phyloP scores from a whole-genome alignment of 1,140 invertebrate species.

The Trichogramma pretiosum region DNA sequence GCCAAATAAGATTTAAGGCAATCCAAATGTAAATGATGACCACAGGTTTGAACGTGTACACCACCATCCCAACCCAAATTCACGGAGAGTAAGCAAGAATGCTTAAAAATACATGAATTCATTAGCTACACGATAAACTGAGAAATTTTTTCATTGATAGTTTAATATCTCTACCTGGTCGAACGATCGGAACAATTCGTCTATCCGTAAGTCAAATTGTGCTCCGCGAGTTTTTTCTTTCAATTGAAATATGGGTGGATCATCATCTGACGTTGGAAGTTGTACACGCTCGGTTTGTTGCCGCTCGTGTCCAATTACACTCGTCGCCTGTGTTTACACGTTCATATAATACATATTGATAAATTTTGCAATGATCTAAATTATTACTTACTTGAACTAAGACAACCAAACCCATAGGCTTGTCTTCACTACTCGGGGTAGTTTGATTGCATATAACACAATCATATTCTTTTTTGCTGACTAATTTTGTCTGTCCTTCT shows the following conservation, averaged over 20 bases:
- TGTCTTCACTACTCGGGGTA: conserved; percentile 70
- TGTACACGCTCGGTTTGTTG: conserved; percentile 50
- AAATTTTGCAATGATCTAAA: too few relatives aligned
- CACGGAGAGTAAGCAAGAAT: conserved; percentile 66
- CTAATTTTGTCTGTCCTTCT: conserved; percentile 42
- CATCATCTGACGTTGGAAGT: conserved; percentile 60
- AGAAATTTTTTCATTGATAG: too few relatives aligned
- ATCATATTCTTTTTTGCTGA: conserved; percentile 74
- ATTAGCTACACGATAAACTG: too few relatives aligned
- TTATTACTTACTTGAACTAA: conserved; percentile 62
- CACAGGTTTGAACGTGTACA: conserved; percentile 91
- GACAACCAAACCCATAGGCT: conserved; percentile 85
- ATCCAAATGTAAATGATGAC: conserved; percentile 88
- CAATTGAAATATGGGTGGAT: conserved; percentile 38
- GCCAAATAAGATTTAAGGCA: conserved; percentile 83
- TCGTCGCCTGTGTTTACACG: too few relatives aligned
- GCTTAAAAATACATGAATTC: background rate
- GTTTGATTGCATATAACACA: conserved; percentile 94
- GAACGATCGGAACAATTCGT: conserved; percentile 64
- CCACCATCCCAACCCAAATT: conserved; percentile 89
- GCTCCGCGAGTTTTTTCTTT: conserved; percentile 53
- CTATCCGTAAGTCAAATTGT: conserved; percentile 59
- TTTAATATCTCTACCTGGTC: conserved; percentile 52
- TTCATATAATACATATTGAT: too few relatives aligned
- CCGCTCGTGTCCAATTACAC: conserved; percentile 68